A percentile compares a stretch with the other conserved stretches of the same genome.
phyloP scores from a whole-genome alignment of 2,797 vertebrate genomes.

The Lepus townsendii region DNA sequence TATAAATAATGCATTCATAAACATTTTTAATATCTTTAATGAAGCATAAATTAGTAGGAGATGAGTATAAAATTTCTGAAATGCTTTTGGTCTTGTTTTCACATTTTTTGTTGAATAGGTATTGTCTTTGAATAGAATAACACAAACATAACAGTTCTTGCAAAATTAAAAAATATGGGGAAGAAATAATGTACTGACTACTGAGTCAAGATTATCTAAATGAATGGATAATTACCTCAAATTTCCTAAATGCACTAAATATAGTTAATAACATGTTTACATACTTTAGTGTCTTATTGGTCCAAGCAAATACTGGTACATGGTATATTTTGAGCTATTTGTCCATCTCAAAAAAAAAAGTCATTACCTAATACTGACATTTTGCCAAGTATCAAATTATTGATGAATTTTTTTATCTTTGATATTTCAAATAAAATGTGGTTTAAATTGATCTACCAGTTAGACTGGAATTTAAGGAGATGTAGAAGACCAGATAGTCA shows the following conservation, averaged over 20 bases:
- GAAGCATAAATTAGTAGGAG: slow-evolving; percentile 16
- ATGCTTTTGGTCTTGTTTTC: not conserved
- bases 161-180: slow-evolving; percentile 20
- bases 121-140: slow-evolving; percentile 21
- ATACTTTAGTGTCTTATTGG: not conserved
- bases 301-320: slow-evolving; percentile 7
- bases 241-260: slow-evolving; percentile 52
- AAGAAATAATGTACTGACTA: slow-evolving; percentile 7
- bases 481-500: not conserved
- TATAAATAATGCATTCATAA: slow-evolving; percentile 8
- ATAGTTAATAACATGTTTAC: slow-evolving; percentile 39
- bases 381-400: slow-evolving; percentile 40
- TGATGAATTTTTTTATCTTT: slow-evolving; percentile 54
- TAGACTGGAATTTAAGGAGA: not conserved
- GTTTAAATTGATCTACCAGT: slow-evolving; percentile 34
- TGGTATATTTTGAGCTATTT: slow-evolving; percentile 45
- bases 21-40: slow-evolving; percentile 34
- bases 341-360: slow-evolving; percentile 50
- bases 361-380: not conserved
- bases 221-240: slow-evolving; percentile 32
- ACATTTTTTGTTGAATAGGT: slow-evolving; percentile 45
- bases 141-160: slow-evolving; percentile 35
- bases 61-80: slow-evolving; percentile 17
- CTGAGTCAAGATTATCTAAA: slow-evolving; percentile 41
- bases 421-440: slow-evolving; percentile 66